A percentile compares a stretch with the other conserved stretches of the same genome.
Conservation (phyloP, 2,888 invertebrate genomes). For the Metellina segmentata region DNA sequence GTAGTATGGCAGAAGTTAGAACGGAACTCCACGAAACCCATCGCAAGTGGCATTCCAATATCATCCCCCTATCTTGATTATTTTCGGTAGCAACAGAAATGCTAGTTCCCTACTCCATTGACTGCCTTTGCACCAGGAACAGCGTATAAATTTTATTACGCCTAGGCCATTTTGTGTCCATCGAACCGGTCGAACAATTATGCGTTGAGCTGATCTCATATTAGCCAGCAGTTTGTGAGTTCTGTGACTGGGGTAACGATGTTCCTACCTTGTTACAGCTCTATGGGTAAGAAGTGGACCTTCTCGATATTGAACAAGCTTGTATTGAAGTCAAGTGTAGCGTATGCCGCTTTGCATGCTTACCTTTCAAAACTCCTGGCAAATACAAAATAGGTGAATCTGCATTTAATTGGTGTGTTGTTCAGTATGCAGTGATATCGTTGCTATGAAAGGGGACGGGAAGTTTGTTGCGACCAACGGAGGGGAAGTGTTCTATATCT, state of each 20-base stretch:
- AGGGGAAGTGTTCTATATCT: too few species aligned
- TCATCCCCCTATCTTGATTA: slow-evolving; percentile 5
- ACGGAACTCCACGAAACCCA: too few species aligned
- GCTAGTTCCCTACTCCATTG: slow-evolving; percentile 1
- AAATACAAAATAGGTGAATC: too few species aligned
- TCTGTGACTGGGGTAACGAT: slow-evolving; percentile 57
- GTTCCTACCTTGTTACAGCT: slow-evolving; percentile 56
- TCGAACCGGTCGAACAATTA: slow-evolving; percentile 56
- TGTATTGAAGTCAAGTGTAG: slow-evolving; percentile 7
- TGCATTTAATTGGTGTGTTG: too few species aligned
- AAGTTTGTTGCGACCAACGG: too few species aligned
- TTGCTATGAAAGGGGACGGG: too few species aligned
- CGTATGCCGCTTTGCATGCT: too few species aligned
- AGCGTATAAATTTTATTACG: slow-evolving; percentile 56
- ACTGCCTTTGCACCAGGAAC: background rate
- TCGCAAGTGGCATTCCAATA: background rate
- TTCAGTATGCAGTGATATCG: too few species aligned
- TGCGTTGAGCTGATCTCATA: slow-evolving; percentile 48
- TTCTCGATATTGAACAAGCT: slow-evolving; percentile 14
- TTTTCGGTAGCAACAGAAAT: slow-evolving; percentile 15
- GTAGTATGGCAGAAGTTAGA: too few species aligned
- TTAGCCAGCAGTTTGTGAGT: slow-evolving; percentile 61
- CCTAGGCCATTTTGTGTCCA: slow-evolving; percentile 32
- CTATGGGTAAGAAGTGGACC: background rate
- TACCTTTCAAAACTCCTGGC: too few species aligned